phyloP scores from a whole-genome alignment of 92 coral and sea anemone species.

The Paramuricea clavata region DNA sequence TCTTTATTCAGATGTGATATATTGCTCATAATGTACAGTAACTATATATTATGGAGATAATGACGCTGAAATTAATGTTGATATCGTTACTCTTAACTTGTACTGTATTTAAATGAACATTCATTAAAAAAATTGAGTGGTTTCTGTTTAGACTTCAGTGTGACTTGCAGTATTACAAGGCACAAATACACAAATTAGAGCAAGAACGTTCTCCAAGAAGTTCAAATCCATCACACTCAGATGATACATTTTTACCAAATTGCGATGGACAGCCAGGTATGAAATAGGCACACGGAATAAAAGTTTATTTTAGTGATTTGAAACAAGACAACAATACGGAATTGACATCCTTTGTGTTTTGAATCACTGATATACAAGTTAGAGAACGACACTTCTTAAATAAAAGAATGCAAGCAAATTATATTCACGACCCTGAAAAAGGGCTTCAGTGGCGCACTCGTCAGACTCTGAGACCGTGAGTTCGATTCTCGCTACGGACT shows the following conservation, averaged over 20 bases:
- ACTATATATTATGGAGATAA: not conserved
- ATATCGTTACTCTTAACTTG: not conserved
- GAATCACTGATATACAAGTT: too few relatives aligned
- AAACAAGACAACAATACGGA: not conserved
- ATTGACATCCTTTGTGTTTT: too few relatives aligned
- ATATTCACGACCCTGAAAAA: too few relatives aligned
- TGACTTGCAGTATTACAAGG: constrained; percentile 92
- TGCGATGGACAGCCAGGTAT: constrained; percentile 42
- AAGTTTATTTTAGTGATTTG: too few relatives aligned
- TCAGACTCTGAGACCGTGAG: too few relatives aligned
- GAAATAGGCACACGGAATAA: too few relatives aligned
- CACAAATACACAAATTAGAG: constrained; percentile 91
- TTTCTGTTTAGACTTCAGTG: constrained; percentile 79
- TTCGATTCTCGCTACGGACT: too few relatives aligned
- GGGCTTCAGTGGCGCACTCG: too few relatives aligned
- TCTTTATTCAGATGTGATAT: not conserved
- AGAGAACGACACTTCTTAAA: too few relatives aligned
- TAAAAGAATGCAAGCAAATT: too few relatives aligned
- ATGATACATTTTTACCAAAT: constrained; percentile 28
- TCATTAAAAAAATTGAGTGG: not conserved
- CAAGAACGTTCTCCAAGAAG: constrained; percentile 78
- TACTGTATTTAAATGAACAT: not conserved
- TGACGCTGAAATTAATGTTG: not conserved
- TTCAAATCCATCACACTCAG: constrained; percentile 30
- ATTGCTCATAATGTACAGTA: not conserved